Evolutionary conservation across 2,797 vertebrate species (phyloP), one percentile per base, ranked within the genome.

Genomic region (Sebastes dallii): DNA sequence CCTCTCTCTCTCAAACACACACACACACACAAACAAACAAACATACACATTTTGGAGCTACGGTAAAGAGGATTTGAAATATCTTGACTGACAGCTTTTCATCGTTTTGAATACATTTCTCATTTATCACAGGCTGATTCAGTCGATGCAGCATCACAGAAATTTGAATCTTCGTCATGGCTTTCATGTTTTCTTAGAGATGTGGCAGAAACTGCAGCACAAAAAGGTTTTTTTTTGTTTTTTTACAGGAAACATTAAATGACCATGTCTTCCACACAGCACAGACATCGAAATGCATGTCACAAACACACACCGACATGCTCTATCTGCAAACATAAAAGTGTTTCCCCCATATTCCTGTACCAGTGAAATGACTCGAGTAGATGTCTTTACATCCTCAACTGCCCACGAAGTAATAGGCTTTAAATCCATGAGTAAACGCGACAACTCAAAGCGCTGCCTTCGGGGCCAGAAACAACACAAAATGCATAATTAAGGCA

Each of bases 41-140:
- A 69, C 13, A 61, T 2, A 39, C 9, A 77, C 8, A 27, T 54
- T 27, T 66, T 59, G 20, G 20, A 76, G 20, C 14, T 22, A 59
- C 1, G 9, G 36, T 65, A 82, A 83, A 71, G 24, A 62, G 61
- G 61, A 81, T 86, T 75, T 77, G 4, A 72, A 64, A 74, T 73
- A 80, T 84, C 60, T 66, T 80, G 78, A 77, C 65, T 72, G 72
- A 58, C 73, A 70, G 79, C 46, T 68, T 84, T 83, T 79, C 32
- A 84, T 81, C 54, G 60, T 66, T 58, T 42, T 6, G 4, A 83
- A 80, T 61, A 64, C 25, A 72, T 85, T 68, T 72, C 22, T 76
- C 20, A 39, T 82, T 80, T 32, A 72, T 82, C 69, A 16, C 20
- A 36, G 46, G 42, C 66, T 69, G 58, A 62, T 72, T 8, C 20